Percentiles rank a stretch among this genome's conserved stretches.
phyloP scores from a whole-genome alignment of 37 sponge, comb jelly and placozoan genomes.

The Beroe forskalii region DNA sequence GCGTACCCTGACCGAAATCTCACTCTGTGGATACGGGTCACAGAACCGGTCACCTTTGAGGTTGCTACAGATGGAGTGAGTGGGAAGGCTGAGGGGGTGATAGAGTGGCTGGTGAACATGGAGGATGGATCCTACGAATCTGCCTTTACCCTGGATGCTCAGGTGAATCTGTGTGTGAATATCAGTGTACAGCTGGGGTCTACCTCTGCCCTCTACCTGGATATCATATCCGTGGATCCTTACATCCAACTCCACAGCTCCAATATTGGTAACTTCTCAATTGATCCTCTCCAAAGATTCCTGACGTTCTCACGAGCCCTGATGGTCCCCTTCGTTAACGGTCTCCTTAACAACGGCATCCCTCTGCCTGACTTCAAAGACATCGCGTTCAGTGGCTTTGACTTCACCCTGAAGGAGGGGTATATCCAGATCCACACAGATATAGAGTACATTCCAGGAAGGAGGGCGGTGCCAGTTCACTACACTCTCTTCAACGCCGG shows the following conservation, averaged over 20 bases:
- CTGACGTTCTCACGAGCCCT: neutral
- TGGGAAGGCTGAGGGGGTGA: slow-evolving; percentile 34
- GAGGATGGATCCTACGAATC: neutral
- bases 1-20: slow-evolving; percentile 37
- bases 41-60: neutral
- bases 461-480: neutral
- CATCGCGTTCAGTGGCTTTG: slow-evolving; percentile 11
- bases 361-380: slow-evolving; percentile 22
- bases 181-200: slow-evolving; percentile 47
- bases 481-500: neutral
- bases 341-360: neutral
- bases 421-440: slow-evolving; percentile 45
- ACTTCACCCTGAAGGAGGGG: neutral
- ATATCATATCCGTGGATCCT: slow-evolving; percentile 50
- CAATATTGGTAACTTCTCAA: slow-evolving; percentile 37
- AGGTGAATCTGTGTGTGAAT: slow-evolving; percentile 56
- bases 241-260: neutral
- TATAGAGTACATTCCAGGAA: neutral
- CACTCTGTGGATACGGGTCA: slow-evolving; percentile 10
- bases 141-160: slow-evolving; percentile 46
- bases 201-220: neutral
- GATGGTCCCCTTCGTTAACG: neutral
- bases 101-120: slow-evolving; percentile 7
- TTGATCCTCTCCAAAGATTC: neutral
- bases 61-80: slow-evolving; percentile 1